A percentile compares a stretch with the other conserved stretches of the same genome.
These are phyloP conservation scores for Harpalus rufipes DNA, from an alignment of 2,888 invertebrate species.

Conservation along the genomic window DNA sequence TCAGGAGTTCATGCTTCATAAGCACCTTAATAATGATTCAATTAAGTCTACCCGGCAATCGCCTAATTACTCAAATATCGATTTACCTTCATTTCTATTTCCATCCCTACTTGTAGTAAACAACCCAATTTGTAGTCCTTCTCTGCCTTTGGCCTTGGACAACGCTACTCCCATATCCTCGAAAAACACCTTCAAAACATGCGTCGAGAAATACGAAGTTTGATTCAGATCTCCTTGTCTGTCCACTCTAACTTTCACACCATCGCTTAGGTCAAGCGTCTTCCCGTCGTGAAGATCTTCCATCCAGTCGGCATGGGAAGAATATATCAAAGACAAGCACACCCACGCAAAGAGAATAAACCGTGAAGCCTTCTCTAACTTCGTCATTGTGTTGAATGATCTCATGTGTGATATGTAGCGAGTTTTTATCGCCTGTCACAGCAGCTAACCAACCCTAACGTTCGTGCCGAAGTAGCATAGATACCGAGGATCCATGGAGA, in stretches of 20 bases:
- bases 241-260: constrained; percentile 72
- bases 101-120: constrained; percentile 73
- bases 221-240: constrained; percentile 70
- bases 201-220: constrained; percentile 78
- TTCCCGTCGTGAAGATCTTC: constrained; percentile 39
- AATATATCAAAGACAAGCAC: constrained; percentile 6
- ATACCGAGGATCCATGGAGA: neutral
- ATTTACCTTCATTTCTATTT: constrained; percentile 68
- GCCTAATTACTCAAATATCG: constrained; percentile 21
- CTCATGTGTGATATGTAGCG: constrained; percentile 59
- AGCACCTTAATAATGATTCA: constrained; percentile 18
- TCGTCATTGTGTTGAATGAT: constrained; percentile 62
- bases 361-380: neutral
- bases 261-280: constrained; percentile 69
- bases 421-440: constrained; percentile 66
- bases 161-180: constrained; percentile 79
- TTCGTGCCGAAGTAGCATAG: constrained; percentile 55
- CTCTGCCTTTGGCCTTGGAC: constrained; percentile 77
- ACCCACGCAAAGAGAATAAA: constrained; percentile 9
- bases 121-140: constrained; percentile 77
- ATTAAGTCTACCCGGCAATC: neutral
- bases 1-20: neutral
- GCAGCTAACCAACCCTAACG: constrained; percentile 75
- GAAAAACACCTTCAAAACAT: constrained; percentile 80
- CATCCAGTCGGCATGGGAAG: constrained; percentile 29